These are phyloP conservation scores for Aphidoletes aphidimyza DNA, from an alignment of 2,888 invertebrate species.

Conservation along the genomic window DNA sequence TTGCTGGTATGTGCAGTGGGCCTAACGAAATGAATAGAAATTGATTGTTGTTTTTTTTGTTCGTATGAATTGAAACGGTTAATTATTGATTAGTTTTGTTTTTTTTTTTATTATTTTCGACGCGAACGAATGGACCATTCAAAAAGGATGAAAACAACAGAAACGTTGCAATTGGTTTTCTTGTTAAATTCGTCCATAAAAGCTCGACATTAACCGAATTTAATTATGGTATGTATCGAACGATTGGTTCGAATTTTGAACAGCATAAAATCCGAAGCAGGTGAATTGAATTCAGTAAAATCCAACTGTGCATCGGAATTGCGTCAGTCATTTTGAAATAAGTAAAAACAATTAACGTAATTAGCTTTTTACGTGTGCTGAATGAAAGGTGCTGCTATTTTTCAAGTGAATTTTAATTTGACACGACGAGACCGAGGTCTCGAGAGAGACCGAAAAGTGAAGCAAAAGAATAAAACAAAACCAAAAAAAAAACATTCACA, in stretches of 20 bases:
- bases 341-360: slow-evolving; percentile 27
- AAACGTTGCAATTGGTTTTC: background rate
- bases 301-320: background rate
- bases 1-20: slow-evolving; percentile 89
- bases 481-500: no score
- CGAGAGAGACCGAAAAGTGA: background rate
- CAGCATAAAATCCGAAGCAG: background rate
- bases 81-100: no score
- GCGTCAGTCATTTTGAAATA: background rate
- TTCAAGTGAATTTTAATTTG: slow-evolving; percentile 2
- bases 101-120: no score
- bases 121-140: no score
- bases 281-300: slow-evolving; percentile 5
- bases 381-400: slow-evolving; percentile 19
- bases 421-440: background rate
- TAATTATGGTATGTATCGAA: background rate
- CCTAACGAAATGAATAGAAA: slow-evolving; percentile 67
- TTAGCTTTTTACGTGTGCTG: background rate
- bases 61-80: no score
- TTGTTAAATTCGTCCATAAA: background rate
- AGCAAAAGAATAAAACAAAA: background rate
- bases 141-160: background rate
- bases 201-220: background rate
- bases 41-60: no score
- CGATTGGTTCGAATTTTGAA: background rate